Conservation (phyloP, 2,113 vertebrate genomes). For the Accipiter cooperii region DNA sequence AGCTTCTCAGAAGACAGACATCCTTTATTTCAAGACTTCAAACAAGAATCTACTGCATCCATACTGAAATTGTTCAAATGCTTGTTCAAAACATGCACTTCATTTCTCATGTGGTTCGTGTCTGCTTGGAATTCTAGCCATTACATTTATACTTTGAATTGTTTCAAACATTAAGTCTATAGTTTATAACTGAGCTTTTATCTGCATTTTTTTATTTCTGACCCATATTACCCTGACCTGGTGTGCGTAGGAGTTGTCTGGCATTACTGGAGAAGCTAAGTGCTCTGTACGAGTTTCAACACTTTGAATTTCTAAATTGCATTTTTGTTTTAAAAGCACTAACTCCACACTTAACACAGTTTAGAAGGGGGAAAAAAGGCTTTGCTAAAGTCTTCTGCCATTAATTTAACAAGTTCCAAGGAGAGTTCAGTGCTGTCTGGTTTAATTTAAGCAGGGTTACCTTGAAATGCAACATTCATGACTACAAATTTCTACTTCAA, state of each 20-base stretch:
- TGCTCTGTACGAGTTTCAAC: not conserved
- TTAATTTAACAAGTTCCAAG: slow-evolving; percentile 2
- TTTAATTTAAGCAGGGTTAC: slow-evolving; percentile 21
- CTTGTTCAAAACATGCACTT: not conserved
- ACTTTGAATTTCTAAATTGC: not conserved
- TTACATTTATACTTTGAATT: not conserved
- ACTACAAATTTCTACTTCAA: slow-evolving; percentile 28
- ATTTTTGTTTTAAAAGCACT: slow-evolving; percentile 7
- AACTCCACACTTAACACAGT: not conserved
- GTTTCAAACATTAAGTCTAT: not conserved
- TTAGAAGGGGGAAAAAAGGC: not conserved
- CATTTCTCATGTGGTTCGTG: not conserved
- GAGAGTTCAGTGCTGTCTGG: slow-evolving; percentile 10
- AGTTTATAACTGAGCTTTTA: not conserved
- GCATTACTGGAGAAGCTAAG: not conserved
- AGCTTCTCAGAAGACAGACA: not conserved
- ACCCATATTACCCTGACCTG: not conserved
- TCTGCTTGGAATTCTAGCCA: not conserved
- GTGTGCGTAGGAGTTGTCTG: not conserved
- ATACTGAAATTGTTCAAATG: not conserved
- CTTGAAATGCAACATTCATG: not conserved
- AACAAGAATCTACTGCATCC: not conserved
- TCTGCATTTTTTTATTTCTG: not conserved
- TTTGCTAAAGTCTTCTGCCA: not conserved
- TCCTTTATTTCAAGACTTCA: not conserved